Base-by-base conservation (phyloP, 1,140 invertebrate species). In the Drosophila seguyi region DNA sequence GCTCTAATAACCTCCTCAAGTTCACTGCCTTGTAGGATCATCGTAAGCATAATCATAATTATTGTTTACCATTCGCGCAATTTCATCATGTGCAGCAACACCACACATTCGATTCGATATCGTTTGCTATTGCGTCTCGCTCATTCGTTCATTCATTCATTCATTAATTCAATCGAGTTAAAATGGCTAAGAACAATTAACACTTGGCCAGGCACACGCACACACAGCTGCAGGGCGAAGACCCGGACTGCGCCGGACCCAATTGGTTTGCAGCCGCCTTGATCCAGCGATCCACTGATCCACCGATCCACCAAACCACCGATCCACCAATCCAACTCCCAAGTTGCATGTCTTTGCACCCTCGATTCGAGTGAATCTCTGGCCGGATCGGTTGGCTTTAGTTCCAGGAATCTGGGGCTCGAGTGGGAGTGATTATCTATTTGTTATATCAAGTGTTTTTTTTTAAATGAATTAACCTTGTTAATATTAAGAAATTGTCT, bases 1-100 rank as follows among this genome's bases (percentile, higher is more conserved):
- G 80, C 59, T 72, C 78, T 81, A 79, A 90, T 88, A 84, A 88
- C 72, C 80, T 81, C 71, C 83, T 90, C 84, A 88, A 88, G 84
- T 88, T 88, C 84, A 88, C 85, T 84, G 80, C 57, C 80, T 86
- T 38, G 38, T 3, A 25, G 25, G 25, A 60, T 25, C 29, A 13
- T 55, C 16, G 48, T 7, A 4, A 3, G 34, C 44, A n/a, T n/a
- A 4, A 20, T 42, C 34, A 58, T 44, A 48, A 22, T 55, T 31
- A 42, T 44, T 84, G 55, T 81, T 71, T 68, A 55, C 34, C 22
- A 25, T 34, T 25, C 10, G 22, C 29, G 13, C 22, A 22, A 69
- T 67, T 84, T 84, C 76, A 80, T 76, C 75, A 80, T 69, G 39
- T 61, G 48, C 25, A 62, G 53, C 62, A 63, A 80, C 16, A 47